Conservation (phyloP, 2,888 invertebrate genomes). For the Cremastobaeus sp. region DNA sequence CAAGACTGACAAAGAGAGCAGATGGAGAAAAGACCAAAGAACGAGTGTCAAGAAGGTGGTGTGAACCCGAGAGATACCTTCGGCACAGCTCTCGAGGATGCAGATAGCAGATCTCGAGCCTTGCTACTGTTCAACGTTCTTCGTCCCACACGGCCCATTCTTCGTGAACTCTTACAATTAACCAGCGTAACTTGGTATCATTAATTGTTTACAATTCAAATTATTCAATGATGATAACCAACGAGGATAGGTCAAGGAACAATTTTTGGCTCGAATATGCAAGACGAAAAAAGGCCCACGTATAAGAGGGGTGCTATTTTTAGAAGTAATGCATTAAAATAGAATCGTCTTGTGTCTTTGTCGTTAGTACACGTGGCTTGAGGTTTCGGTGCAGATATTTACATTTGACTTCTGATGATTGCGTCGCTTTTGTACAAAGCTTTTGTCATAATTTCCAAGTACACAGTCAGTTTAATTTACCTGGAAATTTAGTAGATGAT, state of each 20-base stretch:
- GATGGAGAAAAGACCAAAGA: slow-evolving; percentile 41
- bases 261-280: too few species aligned
- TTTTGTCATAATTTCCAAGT: too few species aligned
- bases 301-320: too few species aligned
- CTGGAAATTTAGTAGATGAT: too few species aligned
- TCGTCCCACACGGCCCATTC: slow-evolving; percentile 57
- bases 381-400: too few species aligned
- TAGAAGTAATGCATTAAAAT: too few species aligned
- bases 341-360: too few species aligned
- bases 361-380: too few species aligned
- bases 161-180: slow-evolving; percentile 67
- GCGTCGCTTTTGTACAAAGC: too few species aligned
- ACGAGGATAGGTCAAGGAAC: background rate
- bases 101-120: slow-evolving; percentile 59
- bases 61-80: slow-evolving; percentile 61
- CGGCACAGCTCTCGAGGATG: slow-evolving; percentile 54
- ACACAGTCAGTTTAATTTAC: too few species aligned
- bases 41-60: slow-evolving; percentile 57
- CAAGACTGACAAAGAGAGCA: slow-evolving; percentile 27
- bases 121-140: slow-evolving; percentile 51
- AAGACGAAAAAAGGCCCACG: too few species aligned
- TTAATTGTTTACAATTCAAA: slow-evolving; percentile 60
- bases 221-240: slow-evolving; percentile 17
- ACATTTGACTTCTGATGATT: too few species aligned
- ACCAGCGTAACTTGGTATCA: slow-evolving; percentile 70